Base-by-base conservation (phyloP, 2,888 invertebrate genomes). In the Dasysyrphus albostriatus region DNA sequence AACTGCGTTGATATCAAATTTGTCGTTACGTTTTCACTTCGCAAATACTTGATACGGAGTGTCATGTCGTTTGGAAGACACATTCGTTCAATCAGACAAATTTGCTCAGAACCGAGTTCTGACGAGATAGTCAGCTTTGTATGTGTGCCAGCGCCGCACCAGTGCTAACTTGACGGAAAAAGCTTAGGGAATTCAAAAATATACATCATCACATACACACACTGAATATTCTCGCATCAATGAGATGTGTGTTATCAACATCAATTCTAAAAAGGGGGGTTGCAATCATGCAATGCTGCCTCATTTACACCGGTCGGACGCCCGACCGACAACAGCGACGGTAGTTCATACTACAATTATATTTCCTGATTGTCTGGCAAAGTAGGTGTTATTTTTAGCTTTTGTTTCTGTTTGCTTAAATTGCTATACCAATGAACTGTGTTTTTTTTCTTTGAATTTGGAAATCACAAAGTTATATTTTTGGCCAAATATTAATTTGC, bases 1-100 rank as follows among this genome's bases (percentile, higher is more conserved):
- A 83, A 87, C 87, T 83, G 85, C 77, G 83, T 79, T 78, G 75
- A 87, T 79, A 75, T 83, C 44, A 72, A 83, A 79, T 67, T 77
- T 87, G 65, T 75, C 83, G 78, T 74, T 51, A 78, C 87, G 75
- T 87, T 87, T 87, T 87, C 74, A 79, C 83, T 87, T 87, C 78
- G 83, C 83, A 72, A 87, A 83, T 83, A 83, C 83, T 82, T 83
- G 83, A 78, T 83, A 87, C 74, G 59, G 70, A 77, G 56, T 67
- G 82, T 29, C 54, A 54, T 59, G 78, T n/a, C 54, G 78, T 54
- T 51, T 75, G 37, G 78, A 87, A 87, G 87, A 83, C 67, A 87
- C 82, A 78, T 72, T 79, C 82, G 65, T 75, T 75, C 78, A 87
- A 78, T 87, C 83, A 75, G 83, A 63, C 63, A 75, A 82, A 87